Base-by-base conservation (phyloP, 2,888 invertebrate genomes). In the Clepsis dumicolana region DNA sequence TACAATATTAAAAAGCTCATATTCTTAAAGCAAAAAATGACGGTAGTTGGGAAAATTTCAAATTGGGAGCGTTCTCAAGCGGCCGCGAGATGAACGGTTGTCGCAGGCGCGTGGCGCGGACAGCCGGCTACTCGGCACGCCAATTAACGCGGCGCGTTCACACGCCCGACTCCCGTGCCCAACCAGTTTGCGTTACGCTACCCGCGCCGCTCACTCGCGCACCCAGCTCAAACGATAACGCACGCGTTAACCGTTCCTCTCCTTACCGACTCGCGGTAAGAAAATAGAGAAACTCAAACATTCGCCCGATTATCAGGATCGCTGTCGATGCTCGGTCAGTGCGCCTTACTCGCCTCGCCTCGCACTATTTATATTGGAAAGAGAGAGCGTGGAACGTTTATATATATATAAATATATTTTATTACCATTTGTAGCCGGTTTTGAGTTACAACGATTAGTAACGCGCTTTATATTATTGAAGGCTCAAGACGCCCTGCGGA, bases 401-500 rank as follows among this genome's bases (percentile, higher is more conserved):
- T n/a, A n/a, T n/a, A n/a, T n/a, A n/a, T 85, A 85, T 87, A 83
- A 86, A 83, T 81, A 83, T 88, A 91, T 89, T 91, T 91, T 91
- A 92, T 90, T 89, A 90, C 91, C 87, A 91, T 92, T 91, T 89
- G 88, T 87, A 90, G 90, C 90, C 89, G 90, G 90, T 91, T 91
- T 89, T 87, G 89, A 88, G 88, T 86, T 85, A 86, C 84, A 81
- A 84, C 87, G 86, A 89, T 90, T 89, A 89, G 89, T 89, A 84
- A 85, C 88, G 81, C 82, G 85, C 86, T 82, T 85, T 87, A 87
- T 88, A 87, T 88, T 86, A 88, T 84, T 88, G 85, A 35, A 86
- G 82, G 84, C 83, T 77, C n/a, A 83, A 18, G 50, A 85, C 81
- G 81, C 73, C 79, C 80, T 76, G 71, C 73, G 67, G 71, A 75